Conservation (phyloP, 2,797 vertebrate species). For the Chelidonichthys spinosus region DNA sequence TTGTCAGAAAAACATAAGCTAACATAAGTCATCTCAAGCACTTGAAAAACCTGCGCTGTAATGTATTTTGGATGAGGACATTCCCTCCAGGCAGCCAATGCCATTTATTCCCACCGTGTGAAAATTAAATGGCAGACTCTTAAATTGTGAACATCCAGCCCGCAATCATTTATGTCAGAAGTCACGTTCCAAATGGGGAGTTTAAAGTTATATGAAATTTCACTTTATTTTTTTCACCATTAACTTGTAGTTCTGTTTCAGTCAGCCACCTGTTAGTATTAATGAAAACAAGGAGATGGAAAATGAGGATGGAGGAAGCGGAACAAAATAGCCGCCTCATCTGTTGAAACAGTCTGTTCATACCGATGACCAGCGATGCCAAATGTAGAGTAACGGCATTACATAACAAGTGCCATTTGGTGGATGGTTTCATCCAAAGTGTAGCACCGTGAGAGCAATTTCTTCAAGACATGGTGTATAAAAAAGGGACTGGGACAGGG, state of each 20-base stretch:
- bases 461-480: conserved; percentile 18
- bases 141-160: not conserved
- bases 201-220: not conserved
- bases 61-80: not conserved
- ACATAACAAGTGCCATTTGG: conserved; percentile 41
- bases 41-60: not conserved
- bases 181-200: not conserved
- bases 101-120: not conserved
- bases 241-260: not conserved
- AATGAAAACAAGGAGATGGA: conserved; percentile 12
- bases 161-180: conserved; percentile 8
- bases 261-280: not conserved
- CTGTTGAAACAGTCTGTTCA: conserved; percentile 36
- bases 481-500: not conserved
- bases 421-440: conserved; percentile 32
- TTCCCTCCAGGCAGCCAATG: not conserved
- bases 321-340: conserved; percentile 9
- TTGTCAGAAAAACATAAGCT: not conserved
- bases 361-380: conserved; percentile 32
- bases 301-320: not conserved
- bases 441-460: conserved; percentile 9
- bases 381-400: conserved; percentile 38
- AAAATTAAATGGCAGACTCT: conserved; percentile 14
- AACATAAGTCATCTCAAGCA: not conserved
- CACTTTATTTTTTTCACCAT: not conserved